Evolutionary conservation across 2,888 invertebrate genomes (phyloP).

Genomic region (Athalia rosae): DNA sequence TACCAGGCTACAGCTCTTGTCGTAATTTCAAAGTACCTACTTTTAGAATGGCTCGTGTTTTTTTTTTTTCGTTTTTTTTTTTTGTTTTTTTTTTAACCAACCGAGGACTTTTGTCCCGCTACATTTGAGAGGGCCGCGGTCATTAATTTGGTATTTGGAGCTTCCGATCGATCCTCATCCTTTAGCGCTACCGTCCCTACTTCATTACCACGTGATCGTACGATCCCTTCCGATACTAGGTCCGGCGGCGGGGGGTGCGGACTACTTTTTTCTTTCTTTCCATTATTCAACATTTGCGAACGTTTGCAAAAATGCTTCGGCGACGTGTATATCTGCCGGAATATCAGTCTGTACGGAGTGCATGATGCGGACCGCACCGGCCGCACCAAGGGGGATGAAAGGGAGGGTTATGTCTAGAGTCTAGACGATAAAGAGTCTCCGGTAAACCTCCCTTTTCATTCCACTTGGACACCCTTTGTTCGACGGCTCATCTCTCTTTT

Average conservation of each 20-base stretch:
- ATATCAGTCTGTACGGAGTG: neutral
- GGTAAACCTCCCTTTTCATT: slow-evolving; percentile 34
- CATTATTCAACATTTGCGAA: too few relatives aligned
- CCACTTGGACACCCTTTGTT: slow-evolving; percentile 40
- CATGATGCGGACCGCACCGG: neutral
- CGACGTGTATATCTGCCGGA: neutral
- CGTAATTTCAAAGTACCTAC: slow-evolving; percentile 29
- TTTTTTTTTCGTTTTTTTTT: too few relatives aligned
- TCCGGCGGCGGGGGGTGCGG: neutral
- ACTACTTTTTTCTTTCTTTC: too few relatives aligned
- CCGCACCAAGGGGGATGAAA: neutral
- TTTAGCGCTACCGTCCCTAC: neutral
- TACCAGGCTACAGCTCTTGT: slow-evolving; percentile 7
- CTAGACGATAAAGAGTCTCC: slow-evolving; percentile 32
- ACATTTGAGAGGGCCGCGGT: slow-evolving; percentile 15
- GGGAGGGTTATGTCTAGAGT: slow-evolving; percentile 14
- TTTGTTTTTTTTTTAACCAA: neutral
- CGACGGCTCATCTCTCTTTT: slow-evolving; percentile 35
- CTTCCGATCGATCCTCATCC: slow-evolving; percentile 15
- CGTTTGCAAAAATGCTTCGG: neutral
- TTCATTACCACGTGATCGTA: slow-evolving; percentile 17
- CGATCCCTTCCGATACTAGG: slow-evolving; percentile 1
- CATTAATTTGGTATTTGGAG: slow-evolving; percentile 16
- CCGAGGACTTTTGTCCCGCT: slow-evolving; percentile 18
- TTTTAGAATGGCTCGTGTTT: slow-evolving; percentile 6